phyloP scores from a whole-genome alignment of 2,888 invertebrate genomes.

The Archaeoteleia sp. region DNA sequence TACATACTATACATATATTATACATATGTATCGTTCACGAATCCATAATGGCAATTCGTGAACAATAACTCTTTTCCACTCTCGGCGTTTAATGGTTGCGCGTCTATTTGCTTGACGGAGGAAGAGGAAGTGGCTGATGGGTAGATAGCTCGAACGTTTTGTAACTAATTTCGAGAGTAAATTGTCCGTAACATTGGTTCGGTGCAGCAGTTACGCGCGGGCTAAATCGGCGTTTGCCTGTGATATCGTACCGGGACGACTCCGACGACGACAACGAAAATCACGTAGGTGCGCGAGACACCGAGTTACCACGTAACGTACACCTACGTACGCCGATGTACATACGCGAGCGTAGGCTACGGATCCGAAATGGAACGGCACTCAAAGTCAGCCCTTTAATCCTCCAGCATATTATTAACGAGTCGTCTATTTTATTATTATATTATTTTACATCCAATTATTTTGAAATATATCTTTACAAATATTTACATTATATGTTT shows the following conservation, averaged over 20 bases:
- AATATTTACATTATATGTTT: too few species aligned
- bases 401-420: too few species aligned
- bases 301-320: constrained; percentile 29
- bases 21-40: constrained; percentile 58
- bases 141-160: constrained; percentile 74
- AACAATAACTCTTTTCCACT: constrained; percentile 74
- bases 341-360: constrained; percentile 14
- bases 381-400: constrained; percentile 5
- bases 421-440: too few species aligned
- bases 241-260: constrained; percentile 41
- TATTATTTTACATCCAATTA: too few species aligned
- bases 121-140: constrained; percentile 75
- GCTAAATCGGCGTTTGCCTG: constrained; percentile 17
- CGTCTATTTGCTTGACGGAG: constrained; percentile 72
- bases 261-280: constrained; percentile 14
- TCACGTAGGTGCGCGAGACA: constrained; percentile 32
- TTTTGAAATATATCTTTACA: too few species aligned
- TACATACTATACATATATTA: constrained; percentile 42
- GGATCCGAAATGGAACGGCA: constrained; percentile 15
- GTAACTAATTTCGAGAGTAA: constrained; percentile 75
- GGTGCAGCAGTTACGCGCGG: constrained; percentile 57
- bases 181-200: constrained; percentile 75
- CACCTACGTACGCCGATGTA: constrained; percentile 20
- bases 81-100: constrained; percentile 72
- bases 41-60: constrained; percentile 70